Evolutionary conservation across 53 echinoderm and acorn worm species (phyloP), one percentile per base, ranked within the genome.

Genomic region (Hippasteria phrygiana): DNA sequence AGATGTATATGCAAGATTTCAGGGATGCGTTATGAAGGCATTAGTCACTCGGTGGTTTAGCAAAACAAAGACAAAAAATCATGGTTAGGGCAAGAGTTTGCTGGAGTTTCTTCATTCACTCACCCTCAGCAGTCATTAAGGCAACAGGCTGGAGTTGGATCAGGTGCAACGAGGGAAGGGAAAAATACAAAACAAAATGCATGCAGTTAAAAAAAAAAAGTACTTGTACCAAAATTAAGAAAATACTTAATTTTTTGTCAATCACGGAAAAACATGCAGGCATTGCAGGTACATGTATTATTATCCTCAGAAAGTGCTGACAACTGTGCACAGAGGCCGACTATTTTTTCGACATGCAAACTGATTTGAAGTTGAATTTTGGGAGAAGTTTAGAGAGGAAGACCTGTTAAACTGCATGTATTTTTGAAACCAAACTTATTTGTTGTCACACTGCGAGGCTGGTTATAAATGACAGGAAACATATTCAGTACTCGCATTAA

Each of bases 111-210:
- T 56, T 5, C 3, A 24, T 59, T 3, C 70, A 85, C 85, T 85
- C 85, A 85, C 85, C 85, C 36, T 71, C 32, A 71, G 70, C 85
- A 4, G 85, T 85, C 54, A 85, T 1, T 50, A 85, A 71, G 48
- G 85, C 69, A n/a, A 85, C 85, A 35, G 69, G 85, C 85, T 85
- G 85, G 11, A n/a, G 67, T 10, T 69, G 71, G 53, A 20, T 20
- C 37, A 46, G 42, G 81, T 62, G 81, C 26, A 63, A 18, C 37
- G n/a, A 18, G 66, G 33, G 64, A 64, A 18, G 45, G 43, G 10
- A 16, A 20, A n/a, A 29, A 54, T 55, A 37, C 55, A 82, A 82
- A 63, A 64, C 59, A 82, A 82, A 62, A 82, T 42, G 32, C 82
- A 82, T 82, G 82, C 82, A 82, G 45, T 82, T 63, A 29, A 65